A percentile compares a stretch with the other conserved stretches of the same genome.
phyloP scores from a whole-genome alignment of 1,140 invertebrate genomes.

The Hypothenemus hampei region DNA sequence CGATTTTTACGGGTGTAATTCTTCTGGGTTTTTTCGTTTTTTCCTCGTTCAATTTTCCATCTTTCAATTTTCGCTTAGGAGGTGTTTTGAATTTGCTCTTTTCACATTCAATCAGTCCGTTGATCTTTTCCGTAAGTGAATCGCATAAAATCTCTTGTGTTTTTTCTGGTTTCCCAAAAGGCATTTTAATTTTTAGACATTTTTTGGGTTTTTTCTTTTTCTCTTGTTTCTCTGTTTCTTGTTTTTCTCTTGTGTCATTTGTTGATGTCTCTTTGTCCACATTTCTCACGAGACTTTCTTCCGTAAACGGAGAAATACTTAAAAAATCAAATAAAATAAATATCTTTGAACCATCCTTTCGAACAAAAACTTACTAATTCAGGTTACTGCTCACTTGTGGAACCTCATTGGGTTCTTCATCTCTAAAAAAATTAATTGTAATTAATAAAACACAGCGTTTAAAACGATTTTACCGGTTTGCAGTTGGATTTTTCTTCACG shows the following conservation, averaged over 20 bases:
- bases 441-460: too few relatives aligned
- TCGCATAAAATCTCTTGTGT: neutral
- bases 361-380: too few relatives aligned
- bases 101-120: neutral
- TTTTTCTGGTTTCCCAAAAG: neutral
- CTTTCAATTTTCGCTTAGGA: neutral
- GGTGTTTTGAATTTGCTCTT: neutral
- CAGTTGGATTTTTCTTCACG: too few relatives aligned
- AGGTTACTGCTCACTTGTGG: too few relatives aligned
- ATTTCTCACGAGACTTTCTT: too few relatives aligned
- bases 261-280: too few relatives aligned
- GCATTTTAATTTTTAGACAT: slow-evolving; percentile 2
- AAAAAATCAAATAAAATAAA: too few relatives aligned
- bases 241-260: neutral
- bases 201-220: slow-evolving; percentile 1
- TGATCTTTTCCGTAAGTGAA: neutral
- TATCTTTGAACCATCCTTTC: too few relatives aligned
- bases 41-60: neutral
- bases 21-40: neutral
- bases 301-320: too few relatives aligned
- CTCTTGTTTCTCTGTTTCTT: neutral
- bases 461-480: too few relatives aligned
- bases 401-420: too few relatives aligned
- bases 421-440: too few relatives aligned
- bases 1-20: slow-evolving; percentile 10